A percentile compares a stretch with the other conserved stretches of the same genome.
Evolutionary conservation across 2,797 vertebrate genomes (phyloP).

Genomic region (Numenius phaeopus): DNA sequence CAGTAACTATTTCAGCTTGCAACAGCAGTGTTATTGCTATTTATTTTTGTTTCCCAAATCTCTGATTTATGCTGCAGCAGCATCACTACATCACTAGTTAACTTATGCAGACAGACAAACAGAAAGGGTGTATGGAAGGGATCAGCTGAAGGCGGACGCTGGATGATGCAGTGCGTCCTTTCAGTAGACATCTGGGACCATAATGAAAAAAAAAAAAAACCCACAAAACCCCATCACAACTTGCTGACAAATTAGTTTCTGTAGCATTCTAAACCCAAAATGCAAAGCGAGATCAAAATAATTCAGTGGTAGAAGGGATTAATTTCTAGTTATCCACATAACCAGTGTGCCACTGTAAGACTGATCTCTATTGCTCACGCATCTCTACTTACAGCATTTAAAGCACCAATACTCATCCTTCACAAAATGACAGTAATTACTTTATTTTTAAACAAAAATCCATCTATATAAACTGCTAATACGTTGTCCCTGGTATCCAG

Average conservation of each 20-base stretch:
- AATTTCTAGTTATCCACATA: neutral
- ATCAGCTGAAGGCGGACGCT: neutral
- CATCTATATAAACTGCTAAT: neutral
- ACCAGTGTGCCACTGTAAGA: neutral
- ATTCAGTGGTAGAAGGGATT: neutral
- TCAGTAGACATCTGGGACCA: neutral
- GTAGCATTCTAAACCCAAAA: neutral
- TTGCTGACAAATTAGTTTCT: neutral
- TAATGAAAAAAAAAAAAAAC: neutral
- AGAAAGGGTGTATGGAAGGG: neutral
- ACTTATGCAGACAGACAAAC: neutral
- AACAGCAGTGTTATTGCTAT: neutral
- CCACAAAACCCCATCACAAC: neutral
- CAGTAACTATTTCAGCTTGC: neutral
- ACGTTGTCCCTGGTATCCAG: neutral
- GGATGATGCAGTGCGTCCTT: neutral
- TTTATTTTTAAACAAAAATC: neutral
- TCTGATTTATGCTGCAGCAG: neutral
- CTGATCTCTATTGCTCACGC: neutral
- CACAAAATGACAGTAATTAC: neutral
- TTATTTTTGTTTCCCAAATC: neutral
- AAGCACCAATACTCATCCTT: neutral
- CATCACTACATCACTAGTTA: neutral
- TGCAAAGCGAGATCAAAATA: neutral
- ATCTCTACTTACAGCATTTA: neutral